These are phyloP conservation scores for Xenotilapia flavipinnis DNA, from an alignment of 2,113 vertebrate genomes.

Conservation along the genomic window DNA sequence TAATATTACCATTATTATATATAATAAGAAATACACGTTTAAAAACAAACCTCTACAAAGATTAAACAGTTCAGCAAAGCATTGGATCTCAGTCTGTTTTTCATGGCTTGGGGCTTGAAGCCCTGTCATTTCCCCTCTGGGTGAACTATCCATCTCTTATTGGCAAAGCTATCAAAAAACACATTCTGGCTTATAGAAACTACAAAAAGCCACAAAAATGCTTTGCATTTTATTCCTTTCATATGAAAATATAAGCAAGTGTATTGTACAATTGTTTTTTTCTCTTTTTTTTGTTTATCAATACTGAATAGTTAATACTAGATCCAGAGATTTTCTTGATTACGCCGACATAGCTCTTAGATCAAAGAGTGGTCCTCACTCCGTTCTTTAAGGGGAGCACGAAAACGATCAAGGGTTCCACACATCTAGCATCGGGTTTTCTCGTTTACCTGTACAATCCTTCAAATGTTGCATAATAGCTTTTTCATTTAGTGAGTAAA, in stretches of 20 bases:
- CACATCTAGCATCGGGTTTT: slow-evolving; percentile 77
- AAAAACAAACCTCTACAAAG: slow-evolving; percentile 99
- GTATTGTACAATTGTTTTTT: slow-evolving; percentile 91
- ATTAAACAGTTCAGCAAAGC: slow-evolving; percentile 99
- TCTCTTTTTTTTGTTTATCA: slow-evolving; percentile 79
- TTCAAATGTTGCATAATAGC: slow-evolving; percentile 97
- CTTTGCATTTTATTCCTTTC: slow-evolving; percentile 98
- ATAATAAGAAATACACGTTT: slow-evolving; percentile 99
- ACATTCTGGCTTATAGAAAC: slow-evolving; percentile 99
- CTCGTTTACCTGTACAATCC: slow-evolving; percentile 92
- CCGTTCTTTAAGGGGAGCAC: slow-evolving; percentile 71
- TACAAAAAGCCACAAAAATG: slow-evolving; percentile 99
- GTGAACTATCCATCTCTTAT: slow-evolving; percentile 83
- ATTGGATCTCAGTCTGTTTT: slow-evolving; percentile 81
- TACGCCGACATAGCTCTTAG: slow-evolving; percentile 86
- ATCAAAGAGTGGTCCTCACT: slow-evolving; percentile 79
- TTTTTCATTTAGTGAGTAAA: slow-evolving; percentile 88
- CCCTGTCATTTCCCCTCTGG: slow-evolving; percentile 78
- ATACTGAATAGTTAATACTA: slow-evolving; percentile 95
- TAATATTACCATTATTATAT: slow-evolving; percentile 95
- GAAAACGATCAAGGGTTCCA: slow-evolving; percentile 53
- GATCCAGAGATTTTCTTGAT: slow-evolving; percentile 83
- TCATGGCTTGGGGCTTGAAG: slow-evolving; percentile 91
- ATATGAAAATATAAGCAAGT: slow-evolving; percentile 99
- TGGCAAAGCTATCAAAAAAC: slow-evolving; percentile 98